Conservation (phyloP, 2,113 vertebrate genomes). For the Rhombomys opimus region DNA sequence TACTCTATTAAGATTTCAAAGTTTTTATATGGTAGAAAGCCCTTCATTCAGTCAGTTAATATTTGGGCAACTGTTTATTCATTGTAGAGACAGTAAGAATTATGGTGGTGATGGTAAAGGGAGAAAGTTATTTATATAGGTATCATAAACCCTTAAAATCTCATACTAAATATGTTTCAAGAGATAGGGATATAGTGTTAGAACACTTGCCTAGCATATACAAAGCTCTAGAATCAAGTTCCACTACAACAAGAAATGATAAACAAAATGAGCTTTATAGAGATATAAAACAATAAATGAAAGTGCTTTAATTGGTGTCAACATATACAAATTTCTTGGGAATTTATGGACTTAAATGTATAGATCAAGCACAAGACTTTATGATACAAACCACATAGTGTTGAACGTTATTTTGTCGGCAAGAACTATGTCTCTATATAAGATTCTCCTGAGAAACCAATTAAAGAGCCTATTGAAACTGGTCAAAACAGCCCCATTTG, state of each 20-base stretch:
- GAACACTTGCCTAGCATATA: background rate
- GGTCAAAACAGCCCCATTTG: background rate
- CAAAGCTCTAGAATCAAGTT: background rate
- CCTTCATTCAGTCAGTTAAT: background rate
- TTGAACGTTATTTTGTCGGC: background rate
- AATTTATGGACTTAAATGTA: background rate
- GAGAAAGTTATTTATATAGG: background rate
- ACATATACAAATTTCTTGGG: background rate
- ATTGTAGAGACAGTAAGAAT: background rate
- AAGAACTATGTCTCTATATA: background rate
- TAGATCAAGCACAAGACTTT: background rate
- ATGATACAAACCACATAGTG: background rate
- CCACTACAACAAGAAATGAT: background rate
- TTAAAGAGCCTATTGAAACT: background rate
- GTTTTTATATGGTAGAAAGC: background rate
- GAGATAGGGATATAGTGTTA: background rate
- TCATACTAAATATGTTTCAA: background rate
- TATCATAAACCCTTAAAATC: background rate
- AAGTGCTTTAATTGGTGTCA: background rate
- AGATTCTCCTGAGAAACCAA: background rate
- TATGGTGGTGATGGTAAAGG: accelerated
- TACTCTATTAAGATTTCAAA: background rate
- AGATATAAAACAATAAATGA: slow-evolving; percentile 4
- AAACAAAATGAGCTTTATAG: background rate
- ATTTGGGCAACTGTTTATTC: background rate